phyloP scores from a whole-genome alignment of 2,797 vertebrate species.

The Tokudaia tokunoshimensis region DNA sequence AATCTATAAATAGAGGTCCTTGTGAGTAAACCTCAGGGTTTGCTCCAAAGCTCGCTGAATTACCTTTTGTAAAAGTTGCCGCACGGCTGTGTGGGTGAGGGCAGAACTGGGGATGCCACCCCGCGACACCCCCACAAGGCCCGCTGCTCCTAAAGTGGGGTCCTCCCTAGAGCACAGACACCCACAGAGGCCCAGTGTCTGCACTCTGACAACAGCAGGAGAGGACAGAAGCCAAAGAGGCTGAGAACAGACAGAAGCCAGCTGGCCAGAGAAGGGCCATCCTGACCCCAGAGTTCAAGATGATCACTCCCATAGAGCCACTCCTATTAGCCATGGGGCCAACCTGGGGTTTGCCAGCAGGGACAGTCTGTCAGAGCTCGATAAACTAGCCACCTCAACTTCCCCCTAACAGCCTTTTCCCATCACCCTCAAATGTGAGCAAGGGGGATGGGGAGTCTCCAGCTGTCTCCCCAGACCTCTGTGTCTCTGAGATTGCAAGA shows the following conservation, averaged over 20 bases:
- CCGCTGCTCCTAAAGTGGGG: neutral
- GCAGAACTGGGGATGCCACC: neutral
- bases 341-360: neutral
- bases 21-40: conserved; percentile 51
- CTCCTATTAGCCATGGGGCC: neutral
- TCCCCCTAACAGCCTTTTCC: neutral
- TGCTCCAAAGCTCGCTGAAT: conserved; percentile 55
- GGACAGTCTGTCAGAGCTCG: neutral
- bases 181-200: neutral
- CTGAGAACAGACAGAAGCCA: conserved; percentile 22
- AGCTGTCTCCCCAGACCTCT: accelerated
- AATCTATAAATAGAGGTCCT: conserved; percentile 76
- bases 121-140: neutral
- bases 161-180: neutral
- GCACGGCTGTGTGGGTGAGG: neutral
- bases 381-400: neutral
- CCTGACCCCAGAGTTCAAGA: neutral
- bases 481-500: neutral
- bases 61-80: conserved; percentile 57
- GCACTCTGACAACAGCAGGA: accelerated
- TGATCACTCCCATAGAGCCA: neutral
- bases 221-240: neutral
- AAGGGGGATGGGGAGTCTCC: neutral
- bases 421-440: accelerated
- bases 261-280: neutral